Evolutionary conservation across 2,888 invertebrate species (phyloP), one percentile per base, ranked within the genome.

Genomic region (Octonoba sinensis): DNA sequence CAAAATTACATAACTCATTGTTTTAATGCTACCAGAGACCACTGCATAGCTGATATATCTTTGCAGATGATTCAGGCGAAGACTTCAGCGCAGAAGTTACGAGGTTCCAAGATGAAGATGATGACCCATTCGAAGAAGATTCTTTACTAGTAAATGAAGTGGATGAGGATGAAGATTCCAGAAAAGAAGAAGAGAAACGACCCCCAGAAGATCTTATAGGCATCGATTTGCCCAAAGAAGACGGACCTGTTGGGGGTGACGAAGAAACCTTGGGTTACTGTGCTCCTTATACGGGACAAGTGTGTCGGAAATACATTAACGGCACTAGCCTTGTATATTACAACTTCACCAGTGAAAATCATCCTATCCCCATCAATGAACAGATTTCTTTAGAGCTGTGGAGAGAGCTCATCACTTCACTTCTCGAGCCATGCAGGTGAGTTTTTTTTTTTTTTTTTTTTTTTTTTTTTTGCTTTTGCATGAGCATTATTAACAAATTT

Each of bases 241-340:
- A 73, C 22, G 67, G 72, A 11, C 73, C 72, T 1, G 22, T 72
- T 1, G 56, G 67, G 8, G 79, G 79, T 1, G 18, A 27, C 1
- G 79, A 69, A 15, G 81, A 69, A 22, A 56, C 64, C 20, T 36
- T 82, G 24, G 94, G 95, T 83, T 94, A 94, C 89, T 96, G 96
- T 90, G 94, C 93, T 71, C 93, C 93, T 46, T 96, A 96, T 89
- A 93, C 93, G 90, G 96, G 96, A 72, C 93, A 94, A 88, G 92
- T 94, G 85, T 95, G 95, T 88, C 89, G 89, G 84, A 84, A 85
- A 51, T 87, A 87, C 70, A 90, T 92, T 66, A 91, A 91, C 72
- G 92, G 93, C 18, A 91, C 92, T 20, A 90, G 90, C 72, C 89
- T 89, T 72, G 93, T 94, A 67, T 95, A 94, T 93, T 94, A 93